phyloP scores from a whole-genome alignment of 2,797 vertebrate genomes.

The Poeciliopsis paucimaculata region DNA sequence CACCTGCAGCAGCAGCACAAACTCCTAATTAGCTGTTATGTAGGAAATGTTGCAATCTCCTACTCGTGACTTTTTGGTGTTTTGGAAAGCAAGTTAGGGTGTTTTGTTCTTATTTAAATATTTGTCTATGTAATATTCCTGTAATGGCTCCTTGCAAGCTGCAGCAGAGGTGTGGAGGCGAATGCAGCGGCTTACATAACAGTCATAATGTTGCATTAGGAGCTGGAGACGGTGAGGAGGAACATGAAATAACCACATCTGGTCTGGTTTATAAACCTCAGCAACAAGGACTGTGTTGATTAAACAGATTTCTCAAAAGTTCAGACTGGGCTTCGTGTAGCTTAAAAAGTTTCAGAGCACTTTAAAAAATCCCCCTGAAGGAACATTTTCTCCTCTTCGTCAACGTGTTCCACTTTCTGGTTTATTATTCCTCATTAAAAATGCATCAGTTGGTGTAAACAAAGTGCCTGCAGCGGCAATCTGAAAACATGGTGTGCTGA shows the following conservation, averaged over 20 bases:
- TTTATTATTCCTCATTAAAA: conserved; percentile 45
- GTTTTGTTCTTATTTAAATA: conserved; percentile 7
- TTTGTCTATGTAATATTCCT: conserved; percentile 4
- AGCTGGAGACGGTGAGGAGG: background rate
- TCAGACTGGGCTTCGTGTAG: background rate
- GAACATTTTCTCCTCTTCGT: background rate
- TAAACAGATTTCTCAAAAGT: conserved; percentile 4
- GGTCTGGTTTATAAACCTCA: conserved; percentile 1
- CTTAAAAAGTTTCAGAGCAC: conserved; percentile 1
- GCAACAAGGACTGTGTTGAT: background rate
- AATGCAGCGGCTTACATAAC: background rate
- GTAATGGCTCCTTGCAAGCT: background rate
- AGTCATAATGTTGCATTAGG: background rate
- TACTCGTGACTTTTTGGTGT: background rate
- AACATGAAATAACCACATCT: background rate
- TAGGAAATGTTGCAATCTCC: background rate
- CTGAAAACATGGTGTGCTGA: conserved; percentile 10
- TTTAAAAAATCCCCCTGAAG: background rate
- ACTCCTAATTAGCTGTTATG: background rate
- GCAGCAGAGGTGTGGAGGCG: background rate
- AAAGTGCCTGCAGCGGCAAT: conserved; percentile 22
- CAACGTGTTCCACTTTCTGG: background rate
- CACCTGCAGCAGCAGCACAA: conserved; percentile 10
- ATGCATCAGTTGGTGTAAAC: conserved; percentile 27
- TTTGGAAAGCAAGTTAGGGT: background rate